A percentile compares a stretch with the other conserved stretches of the same genome.
Evolutionary conservation across 2,113 vertebrate genomes (phyloP).

Genomic region (Sprattus sprattus): DNA sequence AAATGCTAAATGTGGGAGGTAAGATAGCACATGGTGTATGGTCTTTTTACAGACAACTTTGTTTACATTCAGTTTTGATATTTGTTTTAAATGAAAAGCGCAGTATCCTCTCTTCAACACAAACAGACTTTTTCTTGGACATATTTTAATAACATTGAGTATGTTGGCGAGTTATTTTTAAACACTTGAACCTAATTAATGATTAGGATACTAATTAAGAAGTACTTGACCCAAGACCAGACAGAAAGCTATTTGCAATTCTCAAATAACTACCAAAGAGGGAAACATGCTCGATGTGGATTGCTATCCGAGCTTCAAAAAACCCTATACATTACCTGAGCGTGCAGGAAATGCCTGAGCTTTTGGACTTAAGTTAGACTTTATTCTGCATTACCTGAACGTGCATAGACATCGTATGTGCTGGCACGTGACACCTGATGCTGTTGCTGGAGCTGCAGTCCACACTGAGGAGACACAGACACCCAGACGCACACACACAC

Average conservation of each 20-base stretch:
- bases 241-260: not conserved
- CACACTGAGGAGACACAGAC: conserved; percentile 13
- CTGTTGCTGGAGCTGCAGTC: not conserved
- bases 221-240: not conserved
- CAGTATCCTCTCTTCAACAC: not conserved
- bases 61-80: not conserved
- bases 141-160: not conserved
- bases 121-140: not conserved
- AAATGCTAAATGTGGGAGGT: not conserved
- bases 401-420: not conserved
- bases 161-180: not conserved
- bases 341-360: not conserved
- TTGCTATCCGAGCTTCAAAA: not conserved
- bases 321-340: not conserved
- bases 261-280: not conserved
- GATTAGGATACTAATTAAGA: not conserved
- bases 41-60: not conserved
- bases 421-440: not conserved
- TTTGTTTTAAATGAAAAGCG: not conserved
- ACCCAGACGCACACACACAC: too few species aligned
- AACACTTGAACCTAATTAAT: not conserved
- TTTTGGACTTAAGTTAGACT: not conserved
- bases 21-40: not conserved
- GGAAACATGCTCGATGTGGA: not conserved
- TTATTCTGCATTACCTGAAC: not conserved